Evolutionary conservation across 2,797 vertebrate species (phyloP).

Genomic region (Capromys pilorides): DNA sequence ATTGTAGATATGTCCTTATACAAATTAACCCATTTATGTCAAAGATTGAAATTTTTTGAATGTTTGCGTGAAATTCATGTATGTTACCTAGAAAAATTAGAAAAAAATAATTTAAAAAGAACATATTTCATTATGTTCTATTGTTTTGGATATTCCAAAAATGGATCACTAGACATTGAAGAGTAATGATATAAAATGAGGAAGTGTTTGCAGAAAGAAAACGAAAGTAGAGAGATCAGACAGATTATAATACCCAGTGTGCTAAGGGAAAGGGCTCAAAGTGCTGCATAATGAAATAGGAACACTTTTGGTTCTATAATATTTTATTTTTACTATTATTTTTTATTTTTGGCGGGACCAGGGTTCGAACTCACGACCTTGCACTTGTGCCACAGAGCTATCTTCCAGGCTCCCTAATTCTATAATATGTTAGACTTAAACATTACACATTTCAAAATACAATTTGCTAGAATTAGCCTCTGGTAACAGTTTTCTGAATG

Average conservation of each 20-base stretch:
- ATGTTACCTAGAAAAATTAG: background rate
- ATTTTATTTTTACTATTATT: background rate
- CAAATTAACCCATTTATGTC: background rate
- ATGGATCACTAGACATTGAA: background rate
- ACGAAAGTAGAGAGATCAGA: background rate
- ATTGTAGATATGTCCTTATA: background rate
- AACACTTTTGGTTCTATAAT: background rate
- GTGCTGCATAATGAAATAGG: background rate
- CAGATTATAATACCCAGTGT: background rate
- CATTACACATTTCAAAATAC: background rate
- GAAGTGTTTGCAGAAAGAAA: background rate
- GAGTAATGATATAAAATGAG: background rate
- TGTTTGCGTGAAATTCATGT: background rate
- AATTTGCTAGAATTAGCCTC: conserved; percentile 3
- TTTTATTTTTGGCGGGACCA: too few species aligned
- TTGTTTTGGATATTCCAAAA: background rate
- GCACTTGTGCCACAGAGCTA: too few species aligned
- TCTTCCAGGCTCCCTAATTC: background rate
- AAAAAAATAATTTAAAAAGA: background rate
- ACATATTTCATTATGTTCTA: background rate
- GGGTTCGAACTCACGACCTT: too few species aligned
- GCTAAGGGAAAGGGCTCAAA: conserved; percentile 23
- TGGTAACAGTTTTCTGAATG: background rate
- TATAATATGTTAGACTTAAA: conserved; percentile 8
- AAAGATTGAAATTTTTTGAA: background rate